Evolutionary conservation across 2,113 vertebrate genomes (phyloP), one percentile per base, ranked within the genome.

Genomic region (Brienomyrus longianalis): DNA sequence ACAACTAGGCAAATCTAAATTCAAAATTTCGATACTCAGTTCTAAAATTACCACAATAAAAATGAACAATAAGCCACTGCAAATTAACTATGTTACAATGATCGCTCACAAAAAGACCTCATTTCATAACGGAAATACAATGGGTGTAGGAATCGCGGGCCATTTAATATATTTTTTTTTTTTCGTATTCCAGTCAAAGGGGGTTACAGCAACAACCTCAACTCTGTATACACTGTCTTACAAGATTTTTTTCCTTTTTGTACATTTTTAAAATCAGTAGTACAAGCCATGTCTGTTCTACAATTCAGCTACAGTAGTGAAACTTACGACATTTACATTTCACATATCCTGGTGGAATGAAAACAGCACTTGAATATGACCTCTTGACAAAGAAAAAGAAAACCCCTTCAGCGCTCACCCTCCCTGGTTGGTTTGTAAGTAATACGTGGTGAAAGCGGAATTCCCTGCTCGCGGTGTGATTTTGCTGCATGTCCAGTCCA

Each of bases 31-130:
- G 95, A 97, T 95, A 96, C 95, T 95, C 94, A 93, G 94, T 93
- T 97, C 97, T 97, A 98, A 97, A 96, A 97, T 96, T 93, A 97
- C 97, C 96, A 98, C 96, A 97, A 96, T 96, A 96, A 96, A 96
- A 97, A 97, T 95, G 95, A 96, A 96, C 95, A 96, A 97, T 96
- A 96, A 96, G 94, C 94, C 96, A 97, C 96, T 96, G 96, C 94
- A 97, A 97, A 97, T 96, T 93, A 95, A 96, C 95, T 97, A 97
- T 96, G 96, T 97, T 97, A 98, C 97, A 97, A 96, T 94, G 94
- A 95, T 96, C 94, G 92, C 95, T 92, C 92, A 94, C 94, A 95
- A 92, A 95, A 95, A 91, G 92, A 95, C 94, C 95, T 96, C 95
- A 95, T 95, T 94, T 95, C 92, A 94, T 94, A 94, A 96, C 96